Base-by-base conservation (phyloP, 1,140 invertebrate genomes). In the Drosophila nigromelanica region DNA sequence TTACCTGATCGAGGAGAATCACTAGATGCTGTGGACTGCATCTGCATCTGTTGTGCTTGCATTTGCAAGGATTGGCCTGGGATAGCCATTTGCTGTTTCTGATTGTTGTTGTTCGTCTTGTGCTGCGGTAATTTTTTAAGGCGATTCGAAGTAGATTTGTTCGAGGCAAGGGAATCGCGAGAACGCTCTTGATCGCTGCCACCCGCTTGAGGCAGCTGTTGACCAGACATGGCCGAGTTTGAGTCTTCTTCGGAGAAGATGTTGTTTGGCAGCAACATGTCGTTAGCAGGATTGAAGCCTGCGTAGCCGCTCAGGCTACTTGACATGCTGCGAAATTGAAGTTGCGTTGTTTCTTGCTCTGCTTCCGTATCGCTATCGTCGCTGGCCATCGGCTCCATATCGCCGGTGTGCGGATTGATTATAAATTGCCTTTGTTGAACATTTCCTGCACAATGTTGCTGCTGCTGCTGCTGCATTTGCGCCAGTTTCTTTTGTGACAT, bases 371-470 rank as follows among this genome's bases (percentile, higher is more conserved):
- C 93, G 79, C 93, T 93, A 47, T 93, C 93, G 71, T 96, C 95
- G 73, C 94, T 95, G 4, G 94, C 94, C 94, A 96, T 95, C 1
- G 96, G 96, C 91, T 98, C 97, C 77, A 98, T 91, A 74, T 96
- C 95, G 11, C 97, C 97, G 5, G 97, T 97, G 70, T 97, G 93
- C 4, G 97, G 97, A 93, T 98, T 98, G 35, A 98, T 96, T 3
- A 98, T 94, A 93, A 96, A 96, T 82, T 96, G 95, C 48, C 95
- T 93, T 59, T 94, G 93, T 77, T 93, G 94, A 37, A 63, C 80
- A 62, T 63, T 69, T 51, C 27, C 83, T 52, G 59, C 54, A 85
- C 79, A 39, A 69, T 83, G 73, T 52, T 51, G 58, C 48, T 66
- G 59, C 18, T 18, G 59, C 18, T 18, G 18, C 54, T 64, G 66